These are phyloP conservation scores for Hyposmocoma kahamanoa DNA, from an alignment of 1,140 invertebrate genomes.

Conservation along the genomic window DNA sequence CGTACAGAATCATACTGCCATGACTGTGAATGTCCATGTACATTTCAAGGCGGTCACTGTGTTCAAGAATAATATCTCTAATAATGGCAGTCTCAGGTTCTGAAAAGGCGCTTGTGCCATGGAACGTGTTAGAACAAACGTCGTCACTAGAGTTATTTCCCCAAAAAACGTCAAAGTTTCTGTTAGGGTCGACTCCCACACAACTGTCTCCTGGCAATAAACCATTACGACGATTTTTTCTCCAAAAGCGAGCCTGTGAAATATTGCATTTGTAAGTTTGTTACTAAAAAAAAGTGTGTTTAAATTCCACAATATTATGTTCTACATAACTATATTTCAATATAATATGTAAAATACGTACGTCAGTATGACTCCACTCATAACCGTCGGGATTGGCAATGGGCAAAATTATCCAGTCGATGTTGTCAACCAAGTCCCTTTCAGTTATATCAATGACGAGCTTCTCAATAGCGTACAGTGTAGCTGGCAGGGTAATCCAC, in stretches of 20 bases:
- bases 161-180: constrained; percentile 43
- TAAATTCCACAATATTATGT: neutral
- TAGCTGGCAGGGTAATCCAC: constrained; percentile 75
- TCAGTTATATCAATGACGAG: constrained; percentile 63
- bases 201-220: constrained; percentile 18
- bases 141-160: neutral
- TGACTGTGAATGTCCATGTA: neutral
- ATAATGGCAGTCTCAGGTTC: neutral
- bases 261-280: neutral
- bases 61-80: neutral
- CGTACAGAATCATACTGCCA: neutral
- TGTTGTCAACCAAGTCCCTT: constrained; percentile 52
- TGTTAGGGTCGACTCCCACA: constrained; percentile 31
- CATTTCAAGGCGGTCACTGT: neutral
- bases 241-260: constrained; percentile 49
- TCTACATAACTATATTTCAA: neutral
- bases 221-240: constrained; percentile 37
- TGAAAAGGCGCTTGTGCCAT: neutral
- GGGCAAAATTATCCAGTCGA: constrained; percentile 64
- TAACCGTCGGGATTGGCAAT: constrained; percentile 75
- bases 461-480: constrained; percentile 67
- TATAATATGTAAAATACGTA: neutral
- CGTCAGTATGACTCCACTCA: constrained; percentile 15
- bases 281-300: no score
- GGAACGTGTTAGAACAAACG: neutral